Conservation (phyloP, 2,888 invertebrate genomes). For the Sclerodermus sp. region DNA sequence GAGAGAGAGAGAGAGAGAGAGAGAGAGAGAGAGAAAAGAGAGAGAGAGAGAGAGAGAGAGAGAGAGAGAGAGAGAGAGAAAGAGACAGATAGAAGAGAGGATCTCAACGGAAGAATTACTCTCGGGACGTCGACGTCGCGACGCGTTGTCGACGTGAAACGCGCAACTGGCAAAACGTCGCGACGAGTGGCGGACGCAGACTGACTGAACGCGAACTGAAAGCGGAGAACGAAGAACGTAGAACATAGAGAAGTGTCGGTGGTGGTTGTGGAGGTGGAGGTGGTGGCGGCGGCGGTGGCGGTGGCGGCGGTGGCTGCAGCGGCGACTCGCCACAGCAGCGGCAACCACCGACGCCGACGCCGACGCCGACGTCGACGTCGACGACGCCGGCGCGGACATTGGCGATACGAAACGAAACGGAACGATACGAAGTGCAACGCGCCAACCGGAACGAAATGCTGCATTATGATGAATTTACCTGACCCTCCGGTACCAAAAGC, state of each 20-base stretch:
- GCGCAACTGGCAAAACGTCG: slow-evolving; percentile 20
- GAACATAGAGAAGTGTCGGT: too few relatives aligned
- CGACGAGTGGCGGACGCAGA: slow-evolving; percentile 45
- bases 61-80: background rate
- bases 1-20: background rate
- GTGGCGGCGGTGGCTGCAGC: too few relatives aligned
- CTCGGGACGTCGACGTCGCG: background rate
- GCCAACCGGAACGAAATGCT: too few relatives aligned
- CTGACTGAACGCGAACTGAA: slow-evolving; percentile 27
- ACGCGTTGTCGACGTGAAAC: background rate
- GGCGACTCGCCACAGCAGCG: too few relatives aligned
- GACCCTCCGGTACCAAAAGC: too few relatives aligned
- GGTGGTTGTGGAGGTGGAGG: too few relatives aligned
- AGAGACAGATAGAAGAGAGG: background rate
- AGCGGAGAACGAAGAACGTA: too few relatives aligned
- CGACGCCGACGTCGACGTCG: background rate
- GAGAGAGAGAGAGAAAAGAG: background rate
- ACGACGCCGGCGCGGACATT: slow-evolving; percentile 4
- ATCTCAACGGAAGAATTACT: background rate
- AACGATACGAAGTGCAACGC: too few relatives aligned
- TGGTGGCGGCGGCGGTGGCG: too few relatives aligned
- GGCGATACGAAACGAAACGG: too few relatives aligned
- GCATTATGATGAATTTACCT: too few relatives aligned
- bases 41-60: background rate
- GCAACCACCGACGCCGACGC: too few relatives aligned